Evolutionary conservation across 2,797 vertebrate genomes (phyloP).

Genomic region (Geotrypetes seraphini): DNA sequence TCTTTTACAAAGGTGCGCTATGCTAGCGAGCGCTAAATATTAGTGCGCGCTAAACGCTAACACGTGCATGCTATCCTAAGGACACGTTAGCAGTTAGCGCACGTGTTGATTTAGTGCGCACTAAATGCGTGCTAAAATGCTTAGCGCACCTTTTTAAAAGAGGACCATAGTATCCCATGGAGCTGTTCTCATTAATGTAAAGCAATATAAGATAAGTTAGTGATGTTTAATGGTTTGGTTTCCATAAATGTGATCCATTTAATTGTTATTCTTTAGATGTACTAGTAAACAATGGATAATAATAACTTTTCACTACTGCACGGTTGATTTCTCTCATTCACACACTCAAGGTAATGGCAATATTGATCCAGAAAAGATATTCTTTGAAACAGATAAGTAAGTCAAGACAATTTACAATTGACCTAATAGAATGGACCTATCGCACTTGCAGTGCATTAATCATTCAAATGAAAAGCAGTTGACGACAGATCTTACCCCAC

Average conservation of each 20-base stretch:
- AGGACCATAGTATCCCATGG: conserved; percentile 21
- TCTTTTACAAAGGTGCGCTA: too few relatives aligned
- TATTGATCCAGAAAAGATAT: conserved; percentile 48
- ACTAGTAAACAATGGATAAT: conserved; percentile 52
- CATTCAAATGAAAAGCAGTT: conserved; percentile 25
- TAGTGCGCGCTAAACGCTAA: too few relatives aligned
- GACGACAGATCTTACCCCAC: too few relatives aligned
- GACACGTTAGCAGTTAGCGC: too few relatives aligned
- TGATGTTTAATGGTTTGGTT: conserved; percentile 49
- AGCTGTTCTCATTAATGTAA: conserved; percentile 34
- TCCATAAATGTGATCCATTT: conserved; percentile 53
- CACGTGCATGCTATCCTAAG: too few relatives aligned
- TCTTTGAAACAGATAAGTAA: too few relatives aligned
- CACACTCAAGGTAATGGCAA: conserved; percentile 45
- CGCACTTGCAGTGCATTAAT: conserved; percentile 13
- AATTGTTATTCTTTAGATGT: conserved; percentile 55
- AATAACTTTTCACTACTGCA: conserved; percentile 51
- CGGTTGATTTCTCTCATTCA: conserved; percentile 46
- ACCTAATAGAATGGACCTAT: conserved; percentile 34
- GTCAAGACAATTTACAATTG: too few relatives aligned
- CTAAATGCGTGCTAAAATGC: too few relatives aligned
- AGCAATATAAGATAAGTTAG: conserved; percentile 43
- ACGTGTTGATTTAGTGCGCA: too few relatives aligned
- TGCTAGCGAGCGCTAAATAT: too few relatives aligned
- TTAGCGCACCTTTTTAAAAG: too few relatives aligned